Evolutionary conservation across 2,888 invertebrate species (phyloP).

Genomic region (Glaucopsyche alexis): DNA sequence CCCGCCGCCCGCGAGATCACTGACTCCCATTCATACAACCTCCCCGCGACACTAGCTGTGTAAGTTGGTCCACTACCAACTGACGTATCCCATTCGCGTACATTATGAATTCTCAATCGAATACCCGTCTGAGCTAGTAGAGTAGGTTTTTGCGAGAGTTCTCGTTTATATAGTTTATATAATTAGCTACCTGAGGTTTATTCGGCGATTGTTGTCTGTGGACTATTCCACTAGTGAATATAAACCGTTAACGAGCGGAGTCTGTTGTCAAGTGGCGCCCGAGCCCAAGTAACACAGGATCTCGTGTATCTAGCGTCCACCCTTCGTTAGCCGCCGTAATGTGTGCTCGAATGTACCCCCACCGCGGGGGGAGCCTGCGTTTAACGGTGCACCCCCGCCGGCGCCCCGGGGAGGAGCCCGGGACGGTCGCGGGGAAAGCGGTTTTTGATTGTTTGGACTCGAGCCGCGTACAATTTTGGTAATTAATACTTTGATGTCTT

Average conservation of each 20-base stretch:
- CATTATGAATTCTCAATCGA: no score
- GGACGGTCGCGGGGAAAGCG: conserved; percentile 40
- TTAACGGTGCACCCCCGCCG: conserved; percentile 26
- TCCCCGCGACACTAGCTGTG: not conserved
- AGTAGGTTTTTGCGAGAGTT: not conserved
- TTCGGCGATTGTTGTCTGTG: not conserved
- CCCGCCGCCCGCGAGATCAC: conserved; percentile 1
- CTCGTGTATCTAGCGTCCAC: conserved; percentile 2
- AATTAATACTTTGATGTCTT: conserved; percentile 11
- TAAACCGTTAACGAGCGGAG: not conserved
- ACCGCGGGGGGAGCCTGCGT: conserved; percentile 9
- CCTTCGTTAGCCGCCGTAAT: conserved; percentile 12
- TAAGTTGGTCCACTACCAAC: not conserved
- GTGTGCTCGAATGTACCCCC: conserved; percentile 10
- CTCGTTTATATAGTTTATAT: not conserved
- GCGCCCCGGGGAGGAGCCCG: conserved; percentile 38
- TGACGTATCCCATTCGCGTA: no score
- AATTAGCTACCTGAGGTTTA: conserved; percentile 18
- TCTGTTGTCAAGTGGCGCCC: conserved; percentile 8
- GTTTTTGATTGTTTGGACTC: conserved; percentile 33
- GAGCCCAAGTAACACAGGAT: not conserved
- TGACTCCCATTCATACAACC: conserved; percentile 11
- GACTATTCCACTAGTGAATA: not conserved
- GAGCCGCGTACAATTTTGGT: conserved; percentile 11
- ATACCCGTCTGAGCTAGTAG: not conserved